Conservation (phyloP, 2,113 vertebrate species). For the Poeciliopsis retropinna region DNA sequence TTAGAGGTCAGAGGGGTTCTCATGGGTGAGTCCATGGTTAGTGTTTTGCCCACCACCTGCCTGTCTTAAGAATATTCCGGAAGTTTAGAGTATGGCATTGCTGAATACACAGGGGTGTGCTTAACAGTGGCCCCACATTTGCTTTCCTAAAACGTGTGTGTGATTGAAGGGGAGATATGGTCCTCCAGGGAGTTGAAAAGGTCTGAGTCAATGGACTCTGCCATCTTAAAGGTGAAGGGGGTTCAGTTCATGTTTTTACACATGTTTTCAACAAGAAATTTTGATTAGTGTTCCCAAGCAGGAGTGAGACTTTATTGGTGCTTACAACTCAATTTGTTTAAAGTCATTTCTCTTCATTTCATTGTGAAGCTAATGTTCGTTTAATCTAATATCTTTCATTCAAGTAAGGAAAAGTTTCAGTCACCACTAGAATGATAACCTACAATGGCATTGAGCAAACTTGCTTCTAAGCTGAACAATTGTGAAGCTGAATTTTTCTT, state of each 20-base stretch:
- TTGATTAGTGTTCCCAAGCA: constrained; percentile 35
- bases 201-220: constrained; percentile 69
- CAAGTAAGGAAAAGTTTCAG: too few relatives aligned
- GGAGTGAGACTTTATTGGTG: constrained; percentile 11
- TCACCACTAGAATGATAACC: too few relatives aligned
- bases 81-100: constrained; percentile 74
- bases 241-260: constrained; percentile 55
- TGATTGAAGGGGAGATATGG: constrained; percentile 74
- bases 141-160: constrained; percentile 70
- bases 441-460: too few relatives aligned
- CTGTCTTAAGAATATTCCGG: constrained; percentile 73
- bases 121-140: constrained; percentile 74
- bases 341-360: too few relatives aligned
- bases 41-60: constrained; percentile 75
- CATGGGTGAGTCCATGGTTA: constrained; percentile 52
- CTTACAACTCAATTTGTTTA: neutral
- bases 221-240: constrained; percentile 63
- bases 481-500: neutral
- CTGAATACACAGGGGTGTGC: constrained; percentile 73
- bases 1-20: constrained; percentile 30
- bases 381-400: too few relatives aligned
- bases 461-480: neutral
- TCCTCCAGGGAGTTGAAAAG: constrained; percentile 67
- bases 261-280: constrained; percentile 50
- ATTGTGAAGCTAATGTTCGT: too few relatives aligned